Evolutionary conservation across 1,140 invertebrate genomes (phyloP), one percentile per base, ranked within the genome.

Genomic region (Palaemon carinicauda): DNA sequence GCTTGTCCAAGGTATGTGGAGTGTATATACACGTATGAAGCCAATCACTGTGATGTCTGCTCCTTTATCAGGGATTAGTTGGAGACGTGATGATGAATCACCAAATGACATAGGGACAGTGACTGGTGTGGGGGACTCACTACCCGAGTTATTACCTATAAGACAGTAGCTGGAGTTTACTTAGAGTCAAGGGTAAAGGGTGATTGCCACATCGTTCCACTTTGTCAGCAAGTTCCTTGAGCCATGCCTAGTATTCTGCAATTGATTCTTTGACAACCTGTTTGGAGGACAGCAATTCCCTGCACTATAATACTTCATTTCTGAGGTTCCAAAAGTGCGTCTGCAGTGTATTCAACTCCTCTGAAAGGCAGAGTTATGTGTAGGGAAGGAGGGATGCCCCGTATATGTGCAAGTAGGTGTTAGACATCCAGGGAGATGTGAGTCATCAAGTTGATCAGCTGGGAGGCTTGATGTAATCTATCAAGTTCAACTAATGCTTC

Each of bases 141-240:
- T n/a, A n/a, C n/a, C n/a, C n/a, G n/a, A 19, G 31, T 41, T 33
- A 31, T 3, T 9, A 41, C 33, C 9, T 9, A 41, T 41, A 9
- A 41, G 33, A 41, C 33, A 4, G 33, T 9, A 41, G n/a, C n/a
- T n/a, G n/a, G n/a, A n/a, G n/a, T n/a, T n/a, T n/a, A 9, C 69
- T 17, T 50, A 24, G 56, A 69, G 56, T n/a, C n/a, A n/a, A n/a
- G n/a, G n/a, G n/a, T n/a, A n/a, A n/a, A n/a, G n/a, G n/a, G n/a
- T n/a, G n/a, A n/a, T n/a, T n/a, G n/a, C n/a, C n/a, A n/a, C n/a
- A n/a, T n/a, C n/a, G n/a, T n/a, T n/a, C n/a, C 3, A 69, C 80
- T 69, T 82, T 56, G 1, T 82, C 80, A 60, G 78, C 78, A 21
- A 50, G n/a, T 31, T 50, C n/a, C n/a, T 65, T 82, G 3, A 82